Evolutionary conservation across 2,113 vertebrate genomes (phyloP).

Genomic region (Chlorocebus sabaeus): DNA sequence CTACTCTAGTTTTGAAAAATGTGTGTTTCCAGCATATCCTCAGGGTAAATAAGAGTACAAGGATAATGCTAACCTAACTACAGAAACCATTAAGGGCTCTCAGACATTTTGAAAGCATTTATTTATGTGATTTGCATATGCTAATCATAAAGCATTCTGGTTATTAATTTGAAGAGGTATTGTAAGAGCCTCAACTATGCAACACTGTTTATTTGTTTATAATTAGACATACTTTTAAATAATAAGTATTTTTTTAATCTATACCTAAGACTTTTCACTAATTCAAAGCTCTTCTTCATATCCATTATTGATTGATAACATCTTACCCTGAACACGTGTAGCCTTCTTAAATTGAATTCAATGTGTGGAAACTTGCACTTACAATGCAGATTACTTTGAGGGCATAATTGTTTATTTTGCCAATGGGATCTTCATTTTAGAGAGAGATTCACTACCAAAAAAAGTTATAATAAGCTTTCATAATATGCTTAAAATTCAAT

Average conservation of each 20-base stretch:
- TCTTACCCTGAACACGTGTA: not conserved
- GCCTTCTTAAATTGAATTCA: not conserved
- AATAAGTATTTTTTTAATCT: not conserved
- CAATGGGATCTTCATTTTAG: not conserved
- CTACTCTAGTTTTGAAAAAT: not conserved
- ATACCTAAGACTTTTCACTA: not conserved
- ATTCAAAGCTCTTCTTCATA: not conserved
- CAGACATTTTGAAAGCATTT: not conserved
- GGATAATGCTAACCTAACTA: not conserved
- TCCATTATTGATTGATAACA: not conserved
- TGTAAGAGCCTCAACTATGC: not conserved
- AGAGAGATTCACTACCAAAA: not conserved
- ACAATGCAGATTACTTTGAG: not conserved
- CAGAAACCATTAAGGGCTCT: not conserved
- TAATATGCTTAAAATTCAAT: not conserved
- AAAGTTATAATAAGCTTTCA: not conserved
- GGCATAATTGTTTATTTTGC: not conserved
- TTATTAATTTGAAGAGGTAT: conserved; percentile 23
- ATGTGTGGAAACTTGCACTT: not conserved
- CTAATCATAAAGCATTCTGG: not conserved
- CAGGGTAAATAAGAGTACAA: not conserved
- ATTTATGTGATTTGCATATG: conserved; percentile 2
- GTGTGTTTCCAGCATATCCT: not conserved
- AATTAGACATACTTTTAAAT: not conserved
- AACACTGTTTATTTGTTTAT: not conserved